Conservation (phyloP, 2,888 invertebrate genomes). For the Pyrrhosoma nymphula region DNA sequence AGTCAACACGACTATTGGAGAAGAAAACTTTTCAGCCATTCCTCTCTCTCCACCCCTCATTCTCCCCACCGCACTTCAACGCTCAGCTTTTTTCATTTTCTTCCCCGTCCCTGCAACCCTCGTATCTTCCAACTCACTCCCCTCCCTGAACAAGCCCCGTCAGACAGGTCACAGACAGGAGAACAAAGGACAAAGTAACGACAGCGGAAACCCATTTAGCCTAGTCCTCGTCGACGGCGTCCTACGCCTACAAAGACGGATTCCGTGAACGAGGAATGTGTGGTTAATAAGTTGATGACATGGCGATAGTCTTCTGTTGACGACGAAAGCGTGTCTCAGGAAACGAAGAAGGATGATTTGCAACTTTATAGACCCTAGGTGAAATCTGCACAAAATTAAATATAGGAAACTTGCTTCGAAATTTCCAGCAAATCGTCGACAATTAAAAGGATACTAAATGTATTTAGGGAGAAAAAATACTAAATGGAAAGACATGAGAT, state of each 20-base stretch:
- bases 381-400: background rate
- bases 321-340: background rate
- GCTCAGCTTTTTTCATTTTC: background rate
- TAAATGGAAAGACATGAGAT: too few species aligned
- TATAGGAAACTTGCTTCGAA: background rate
- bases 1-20: conserved; percentile 45
- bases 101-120: background rate
- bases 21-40: conserved; percentile 54
- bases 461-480: too few species aligned
- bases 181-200: background rate
- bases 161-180: background rate
- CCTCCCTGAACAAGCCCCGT: background rate
- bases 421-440: too few species aligned
- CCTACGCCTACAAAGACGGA: background rate
- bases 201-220: conserved; percentile 30
- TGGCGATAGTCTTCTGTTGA: background rate
- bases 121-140: background rate
- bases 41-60: background rate
- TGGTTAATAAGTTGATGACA: background rate
- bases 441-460: too few species aligned
- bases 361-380: background rate
- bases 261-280: background rate
- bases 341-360: background rate
- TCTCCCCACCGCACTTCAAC: background rate
- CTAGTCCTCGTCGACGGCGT: background rate